Evolutionary conservation across 2,888 invertebrate genomes (phyloP).

Genomic region (Sylvicola fuscatus): DNA sequence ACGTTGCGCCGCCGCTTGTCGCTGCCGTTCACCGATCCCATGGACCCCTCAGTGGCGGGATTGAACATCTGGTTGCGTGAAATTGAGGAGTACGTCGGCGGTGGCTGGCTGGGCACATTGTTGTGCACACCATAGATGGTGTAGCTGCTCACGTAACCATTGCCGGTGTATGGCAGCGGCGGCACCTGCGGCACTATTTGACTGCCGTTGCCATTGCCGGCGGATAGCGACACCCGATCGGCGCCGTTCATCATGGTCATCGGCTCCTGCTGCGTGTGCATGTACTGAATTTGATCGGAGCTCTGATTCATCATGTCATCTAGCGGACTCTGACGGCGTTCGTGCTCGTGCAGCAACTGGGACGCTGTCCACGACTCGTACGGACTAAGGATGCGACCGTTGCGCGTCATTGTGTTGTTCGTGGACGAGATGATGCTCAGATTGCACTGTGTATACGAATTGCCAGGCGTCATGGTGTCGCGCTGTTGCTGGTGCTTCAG

Average conservation of each 20-base stretch:
- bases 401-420: conserved; percentile 23
- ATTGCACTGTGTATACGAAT: conserved; percentile 11
- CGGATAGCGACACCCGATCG: neutral
- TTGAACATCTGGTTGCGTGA: conserved; percentile 19
- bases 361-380: conserved; percentile 38
- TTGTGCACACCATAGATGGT: conserved; percentile 2
- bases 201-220: conserved; percentile 4
- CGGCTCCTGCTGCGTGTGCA: conserved; percentile 2
- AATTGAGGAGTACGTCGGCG: conserved; percentile 23
- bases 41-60: conserved; percentile 31
- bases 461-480: conserved; percentile 10
- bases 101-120: conserved; percentile 10
- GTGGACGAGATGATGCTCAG: conserved; percentile 20
- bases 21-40: conserved; percentile 33
- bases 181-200: conserved; percentile 29
- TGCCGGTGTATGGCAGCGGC: conserved; percentile 19
- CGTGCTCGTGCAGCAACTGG: conserved; percentile 35
- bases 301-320: conserved; percentile 6
- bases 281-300: conserved; percentile 1
- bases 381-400: conserved; percentile 27
- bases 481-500: conserved; percentile 21
- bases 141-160: neutral
- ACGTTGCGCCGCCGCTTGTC: conserved; percentile 33
- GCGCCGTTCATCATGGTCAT: conserved; percentile 7
- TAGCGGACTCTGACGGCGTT: conserved; percentile 30